Percentiles rank a stretch among this genome's conserved stretches.
These are phyloP conservation scores for Nephrotoma flavescens DNA, from an alignment of 2,888 invertebrate species.

Conservation along the genomic window DNA sequence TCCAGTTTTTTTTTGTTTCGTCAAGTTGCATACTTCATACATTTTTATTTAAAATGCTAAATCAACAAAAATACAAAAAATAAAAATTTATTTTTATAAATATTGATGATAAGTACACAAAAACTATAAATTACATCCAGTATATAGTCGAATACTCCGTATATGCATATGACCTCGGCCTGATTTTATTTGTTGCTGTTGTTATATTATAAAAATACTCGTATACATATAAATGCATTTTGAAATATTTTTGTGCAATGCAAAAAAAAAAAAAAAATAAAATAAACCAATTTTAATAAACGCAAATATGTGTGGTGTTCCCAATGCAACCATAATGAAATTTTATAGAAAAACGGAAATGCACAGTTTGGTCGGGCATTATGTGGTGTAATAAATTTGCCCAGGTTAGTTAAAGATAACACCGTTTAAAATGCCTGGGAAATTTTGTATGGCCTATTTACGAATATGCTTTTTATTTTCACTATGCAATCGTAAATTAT, in stretches of 20 bases:
- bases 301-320: not conserved
- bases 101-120: not conserved
- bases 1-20: not conserved
- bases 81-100: not conserved
- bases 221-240: not conserved
- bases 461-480: too few relatives aligned
- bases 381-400: too few relatives aligned
- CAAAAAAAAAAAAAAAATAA: not conserved
- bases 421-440: too few relatives aligned
- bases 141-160: not conserved
- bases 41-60: not conserved
- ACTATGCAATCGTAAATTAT: too few relatives aligned
- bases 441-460: too few relatives aligned
- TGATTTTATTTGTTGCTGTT: not conserved
- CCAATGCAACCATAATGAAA: not conserved
- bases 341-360: not conserved
- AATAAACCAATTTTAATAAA: not conserved
- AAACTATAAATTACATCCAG: not conserved
- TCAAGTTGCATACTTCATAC: too few relatives aligned
- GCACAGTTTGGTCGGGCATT: not conserved
- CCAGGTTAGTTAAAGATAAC: too few relatives aligned
- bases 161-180: not conserved
- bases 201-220: not conserved
- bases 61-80: not conserved
- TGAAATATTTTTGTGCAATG: not conserved